Base-by-base conservation (phyloP, 2,888 invertebrate species). In the Eudemis profundana region DNA sequence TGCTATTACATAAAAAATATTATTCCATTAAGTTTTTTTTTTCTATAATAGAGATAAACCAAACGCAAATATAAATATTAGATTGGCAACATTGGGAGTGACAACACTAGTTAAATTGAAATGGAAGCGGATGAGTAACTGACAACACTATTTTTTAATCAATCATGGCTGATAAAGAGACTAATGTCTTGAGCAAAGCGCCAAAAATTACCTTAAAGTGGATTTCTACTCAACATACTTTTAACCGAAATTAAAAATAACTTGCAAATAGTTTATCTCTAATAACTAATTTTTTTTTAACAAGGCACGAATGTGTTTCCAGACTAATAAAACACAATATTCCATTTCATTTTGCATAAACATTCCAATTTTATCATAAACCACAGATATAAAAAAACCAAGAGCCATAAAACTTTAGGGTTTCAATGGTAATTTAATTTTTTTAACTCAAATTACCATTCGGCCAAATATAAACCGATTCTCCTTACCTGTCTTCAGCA, bases 281-380 rank as follows among this genome's bases (percentile, higher is more conserved):
- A 44, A 19, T 17, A 29, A 29, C 60, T 15, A 60, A 40, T 49
- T 27, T 15, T 46, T 17, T 63, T 57, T 50, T 44, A 44, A 50
- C 57, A 63, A 64, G 63, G 63, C 63, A 61, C 66, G 49, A 61
- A 49, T 53, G 27, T 54, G 27, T 63, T 50, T 40, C 44, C 8
- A 23, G 21, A 50, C 29, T 14, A 15, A 42, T 29, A 21, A 14
- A 17, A 42, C 29, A 19, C 40, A 49, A 44, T 44, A 44, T 50
- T 7, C 7, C 21, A 33, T 61, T 33, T 3, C 17, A 21, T 14
- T 21, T 23, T 23, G 12, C 14, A 29, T 44, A 29, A 61, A 51
- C 44, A 51, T 56, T 56, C 33, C 57, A 36, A 44, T 57, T 57
- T 57, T 7, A 61, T 14, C 12, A 29, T 33, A 29, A 50, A 17